A percentile compares a stretch with the other conserved stretches of the same genome.
Evolutionary conservation across 2,888 invertebrate species (phyloP).

Genomic region (Malachius bipustulatus): DNA sequence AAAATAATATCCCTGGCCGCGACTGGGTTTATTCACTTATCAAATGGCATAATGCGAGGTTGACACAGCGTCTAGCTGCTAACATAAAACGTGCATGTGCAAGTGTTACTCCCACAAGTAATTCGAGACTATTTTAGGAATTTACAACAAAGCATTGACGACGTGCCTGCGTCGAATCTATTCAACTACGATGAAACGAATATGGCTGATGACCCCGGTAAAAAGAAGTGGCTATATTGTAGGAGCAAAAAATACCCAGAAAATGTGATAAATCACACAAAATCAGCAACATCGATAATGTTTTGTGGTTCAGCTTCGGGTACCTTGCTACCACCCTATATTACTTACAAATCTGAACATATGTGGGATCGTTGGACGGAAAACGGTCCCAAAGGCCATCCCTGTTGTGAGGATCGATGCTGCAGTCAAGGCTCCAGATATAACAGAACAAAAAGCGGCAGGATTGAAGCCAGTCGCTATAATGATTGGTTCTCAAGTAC

Average conservation of each 20-base stretch:
- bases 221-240: conserved; percentile 2
- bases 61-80: neutral
- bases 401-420: conserved; percentile 13
- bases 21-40: too few species aligned
- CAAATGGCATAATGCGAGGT: neutral
- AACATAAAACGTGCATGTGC: conserved; percentile 3
- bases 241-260: conserved; percentile 3
- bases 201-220: neutral
- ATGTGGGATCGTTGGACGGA: conserved; percentile 27
- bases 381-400: conserved; percentile 19
- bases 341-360: conserved; percentile 25
- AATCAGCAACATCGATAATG: conserved; percentile 18
- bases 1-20: too few species aligned
- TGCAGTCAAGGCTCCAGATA: conserved; percentile 15
- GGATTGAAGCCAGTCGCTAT: conserved; percentile 15
- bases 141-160: conserved; percentile 1
- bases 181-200: neutral
- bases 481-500: conserved; percentile 15
- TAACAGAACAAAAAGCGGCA: conserved; percentile 10
- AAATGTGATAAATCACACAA: conserved; percentile 1
- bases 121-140: neutral
- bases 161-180: conserved; percentile 1
- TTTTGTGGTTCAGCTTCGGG: conserved; percentile 28
- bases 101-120: neutral
- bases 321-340: conserved; percentile 27